Evolutionary conservation across 2,888 invertebrate genomes (phyloP), one percentile per base, ranked within the genome.

Genomic region (Pachydiplax longipennis): DNA sequence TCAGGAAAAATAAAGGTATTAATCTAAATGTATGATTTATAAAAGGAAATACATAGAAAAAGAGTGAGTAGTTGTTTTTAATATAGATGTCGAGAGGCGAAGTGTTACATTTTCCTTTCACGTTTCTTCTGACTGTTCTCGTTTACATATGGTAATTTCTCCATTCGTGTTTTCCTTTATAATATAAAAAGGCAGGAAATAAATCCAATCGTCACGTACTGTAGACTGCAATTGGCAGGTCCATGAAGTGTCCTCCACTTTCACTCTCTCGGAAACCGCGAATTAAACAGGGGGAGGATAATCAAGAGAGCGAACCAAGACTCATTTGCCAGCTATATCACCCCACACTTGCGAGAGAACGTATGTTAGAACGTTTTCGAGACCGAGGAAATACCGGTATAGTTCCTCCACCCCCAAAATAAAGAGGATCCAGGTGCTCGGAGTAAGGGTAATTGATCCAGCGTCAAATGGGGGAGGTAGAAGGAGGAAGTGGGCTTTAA

Each of bases 371-470:
- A 53, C 12, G 48, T 48, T 18, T 53, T 48, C 6, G 48, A 10
- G 80, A 35, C 2, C 3, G 73, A n/a, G 73, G n/a, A 80, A 31
- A 80, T 13, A 53, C 18, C 22, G 48, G 53, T 18, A 25, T 53
- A 5, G 5, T 8, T 2, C 40, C 0, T 12, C 82, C n/a, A n/a
- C n/a, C n/a, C n/a, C 82, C 22, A n/a, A 87, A 87, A 37, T 15
- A 61, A 61, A 58, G 58, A 37, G 87, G 61, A 61, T 87, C 61
- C 87, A 87, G 87, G 87, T 87, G 87, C 61, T 6, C 40, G 22
- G 87, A 35, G 61, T 37, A 37, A 61, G 25, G 35, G 87, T 83
- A 83, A 83, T 83, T 83, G 83, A 87, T 87, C 58, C 61, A 61
- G 35, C 31, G 31, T 83, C 53, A 83, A 61, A 87, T 35, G 87